Percentiles rank a stretch among this genome's conserved stretches.
Conservation (phyloP, 2,888 invertebrate species). For the Drosophila peninsularis region DNA sequence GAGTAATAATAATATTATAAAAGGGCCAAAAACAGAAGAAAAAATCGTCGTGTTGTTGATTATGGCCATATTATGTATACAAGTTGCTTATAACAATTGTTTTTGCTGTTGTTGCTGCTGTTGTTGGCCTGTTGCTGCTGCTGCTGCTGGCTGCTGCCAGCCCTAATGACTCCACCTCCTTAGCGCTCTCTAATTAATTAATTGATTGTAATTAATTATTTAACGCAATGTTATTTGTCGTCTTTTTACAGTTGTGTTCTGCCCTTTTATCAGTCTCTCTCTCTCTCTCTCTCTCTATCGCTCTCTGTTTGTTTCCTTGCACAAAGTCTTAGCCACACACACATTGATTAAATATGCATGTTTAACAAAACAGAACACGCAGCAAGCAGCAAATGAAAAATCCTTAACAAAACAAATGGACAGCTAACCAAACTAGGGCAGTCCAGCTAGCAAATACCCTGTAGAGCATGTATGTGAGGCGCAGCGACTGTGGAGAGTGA, state of each 20-base stretch:
- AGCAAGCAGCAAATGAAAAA: slow-evolving; percentile 52
- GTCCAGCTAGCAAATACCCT: slow-evolving; percentile 16
- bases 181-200: slow-evolving; percentile 80
- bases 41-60: slow-evolving; percentile 52
- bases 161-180: slow-evolving; percentile 62
- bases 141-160: slow-evolving; percentile 9
- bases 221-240: slow-evolving; percentile 63
- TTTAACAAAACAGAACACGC: slow-evolving; percentile 51
- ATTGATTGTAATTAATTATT: slow-evolving; percentile 82
- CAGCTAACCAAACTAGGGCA: neutral
- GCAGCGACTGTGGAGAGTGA: too few relatives aligned
- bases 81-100: slow-evolving; percentile 44
- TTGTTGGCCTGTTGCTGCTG: slow-evolving; percentile 15
- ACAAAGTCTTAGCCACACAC: slow-evolving; percentile 7
- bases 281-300: neutral
- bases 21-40: slow-evolving; percentile 8
- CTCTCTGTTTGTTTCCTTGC: neutral
- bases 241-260: slow-evolving; percentile 52
- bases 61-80: slow-evolving; percentile 71
- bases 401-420: slow-evolving; percentile 35
- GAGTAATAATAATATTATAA: slow-evolving; percentile 10
- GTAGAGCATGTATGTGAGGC: too few relatives aligned
- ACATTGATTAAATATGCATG: slow-evolving; percentile 50
- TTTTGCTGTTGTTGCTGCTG: slow-evolving; percentile 16
- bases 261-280: slow-evolving; percentile 8